Conservation (phyloP, 92 coral and sea anemone species). For the Epizoanthus stellaris region DNA sequence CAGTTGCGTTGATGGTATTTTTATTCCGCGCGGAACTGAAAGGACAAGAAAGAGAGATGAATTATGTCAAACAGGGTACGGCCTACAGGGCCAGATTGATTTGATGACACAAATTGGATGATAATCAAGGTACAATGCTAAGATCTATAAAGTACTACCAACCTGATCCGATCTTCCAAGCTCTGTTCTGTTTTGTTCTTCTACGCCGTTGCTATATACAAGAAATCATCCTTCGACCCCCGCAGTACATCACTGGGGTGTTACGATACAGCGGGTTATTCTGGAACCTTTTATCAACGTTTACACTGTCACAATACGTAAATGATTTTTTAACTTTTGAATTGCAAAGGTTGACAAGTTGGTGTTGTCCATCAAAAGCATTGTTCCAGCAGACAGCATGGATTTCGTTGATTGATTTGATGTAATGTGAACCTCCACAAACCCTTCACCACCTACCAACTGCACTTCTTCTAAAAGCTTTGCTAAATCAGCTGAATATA, state of each 20-base stretch:
- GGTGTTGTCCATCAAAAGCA: slow-evolving; percentile 14
- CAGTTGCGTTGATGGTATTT: background rate
- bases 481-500: too few species aligned
- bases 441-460: too few species aligned
- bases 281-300: background rate
- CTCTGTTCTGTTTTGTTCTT: too few species aligned
- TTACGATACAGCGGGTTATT: background rate
- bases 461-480: too few species aligned
- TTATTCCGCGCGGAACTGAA: background rate
- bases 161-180: too few species aligned
- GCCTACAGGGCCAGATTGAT: too few species aligned
- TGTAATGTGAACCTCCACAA: slow-evolving; percentile 4
- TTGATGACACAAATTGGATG: slow-evolving; percentile 12
- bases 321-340: slow-evolving; percentile 33
- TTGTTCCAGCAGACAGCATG: slow-evolving; percentile 10
- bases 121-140: background rate
- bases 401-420: slow-evolving; percentile 6
- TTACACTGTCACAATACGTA: slow-evolving; percentile 29
- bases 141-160: too few species aligned
- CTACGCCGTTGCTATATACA: background rate
- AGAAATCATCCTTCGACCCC: background rate
- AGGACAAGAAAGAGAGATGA: background rate
- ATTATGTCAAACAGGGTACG: too few species aligned
- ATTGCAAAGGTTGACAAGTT: slow-evolving; percentile 15
- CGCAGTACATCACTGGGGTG: slow-evolving; percentile 3